Base-by-base conservation (phyloP, 2,888 invertebrate genomes). In the Ectobius pallidus region DNA sequence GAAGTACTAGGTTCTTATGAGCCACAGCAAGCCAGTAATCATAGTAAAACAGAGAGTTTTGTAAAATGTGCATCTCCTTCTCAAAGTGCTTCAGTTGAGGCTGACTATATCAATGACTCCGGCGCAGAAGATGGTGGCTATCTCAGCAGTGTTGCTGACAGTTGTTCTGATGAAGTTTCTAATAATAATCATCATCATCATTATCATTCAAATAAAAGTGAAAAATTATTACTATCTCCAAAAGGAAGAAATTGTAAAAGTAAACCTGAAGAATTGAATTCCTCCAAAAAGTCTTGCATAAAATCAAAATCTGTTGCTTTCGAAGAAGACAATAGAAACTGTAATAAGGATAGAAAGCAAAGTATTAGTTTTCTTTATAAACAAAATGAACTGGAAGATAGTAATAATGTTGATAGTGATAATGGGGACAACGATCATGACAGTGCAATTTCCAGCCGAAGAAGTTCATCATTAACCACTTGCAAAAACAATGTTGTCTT, bases 1-100 rank as follows among this genome's bases (percentile, higher is more conserved):
- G 70, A 70, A 70, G 70, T 70, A 18, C 46, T 70, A 39, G 69
- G 69, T 9, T 69, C 55, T 20, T 55, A 69, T 16, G 7, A 18
- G 20, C 4, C 34, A 11, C 2, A 63, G 11, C 63, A 63, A 34
- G n/a, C 20, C 7, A 11, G 11, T 63, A 32, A 63, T 34, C 11
- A 6, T 55, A 2, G 1, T 1, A n/a, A 30, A n/a, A 16, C 14
- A 7, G n/a, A 11, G 25, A 14, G 25, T 6, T 58, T 58, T 3
- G 1, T 30, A 14, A 58, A 58, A 30, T 58, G 16, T 58, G 25
- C n/a, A 7, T 14, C 16, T 25, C 27, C 30, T 58, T 58, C 30
- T 16, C 6, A 16, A 30, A 27, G 11, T 27, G 25, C 3, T 16
- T 30, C 58, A 3, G 2, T 9, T 16, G 22, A 52, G 11, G 30